Evolutionary conservation across 2,888 invertebrate species (phyloP), one percentile per base, ranked within the genome.

Genomic region (Chouioia cunea): DNA sequence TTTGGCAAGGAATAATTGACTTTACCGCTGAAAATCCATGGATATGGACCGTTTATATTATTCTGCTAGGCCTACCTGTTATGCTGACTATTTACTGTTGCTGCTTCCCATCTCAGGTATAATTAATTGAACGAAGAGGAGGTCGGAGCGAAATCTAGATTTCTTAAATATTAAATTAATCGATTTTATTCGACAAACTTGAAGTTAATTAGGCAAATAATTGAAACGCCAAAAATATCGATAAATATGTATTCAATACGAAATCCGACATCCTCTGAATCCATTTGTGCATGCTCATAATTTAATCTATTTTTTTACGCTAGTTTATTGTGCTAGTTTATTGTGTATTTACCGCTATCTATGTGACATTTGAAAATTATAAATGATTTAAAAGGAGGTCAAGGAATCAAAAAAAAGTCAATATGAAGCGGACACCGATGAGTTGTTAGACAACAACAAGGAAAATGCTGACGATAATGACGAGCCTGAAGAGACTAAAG

Each of bases 1-100:
- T 92, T 79, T 88, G 96, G 86, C 91, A 91, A 81, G 92, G 93
- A 79, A 86, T 93, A 79, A 88, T 93, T 80, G 89, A 90, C 82
- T 91, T 92, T 82, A 93, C 95, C 73, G 92, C 93, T 79, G 93
- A 94, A 75, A 91, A 94, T 83, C 97, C 97, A 43, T 95, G 96
- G 93, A 88, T 97, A 80, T 97, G 95, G 93, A 95, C 91, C 58
- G 91, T 96, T 65, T 93, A 93, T 87, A 89, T 96, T 80, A 86
- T 97, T 76, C 90, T 91, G 70, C 87, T 93, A 80, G 93, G 94
- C 81, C 86, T 96, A 70, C 91, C 97, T 59, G 89, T 97, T 81
- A 92, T 94, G 65, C 87, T 94, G 80, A 84, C 93, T 82, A 89
- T 95, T 79, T 95, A 95, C 87, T 91, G 92, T 84, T 95, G 95